Evolutionary conservation across 30 jellyfish, hydroid and myxozoan species (phyloP).

Genomic region (Aurelia aurita complex sp. Pacific): DNA sequence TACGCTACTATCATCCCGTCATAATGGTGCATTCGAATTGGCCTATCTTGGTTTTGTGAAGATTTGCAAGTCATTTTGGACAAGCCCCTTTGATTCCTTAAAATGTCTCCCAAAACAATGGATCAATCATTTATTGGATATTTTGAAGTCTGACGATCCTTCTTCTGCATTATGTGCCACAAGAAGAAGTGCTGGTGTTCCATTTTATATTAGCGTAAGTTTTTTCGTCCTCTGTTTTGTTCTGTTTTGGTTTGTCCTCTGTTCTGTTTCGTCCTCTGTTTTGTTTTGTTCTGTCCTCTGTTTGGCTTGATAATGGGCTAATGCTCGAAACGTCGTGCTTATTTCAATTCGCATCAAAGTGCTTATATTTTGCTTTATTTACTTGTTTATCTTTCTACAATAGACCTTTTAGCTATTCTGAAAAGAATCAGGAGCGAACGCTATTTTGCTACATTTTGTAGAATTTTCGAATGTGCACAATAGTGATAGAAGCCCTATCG

Average conservation of each 20-base stretch:
- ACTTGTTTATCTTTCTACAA: no score
- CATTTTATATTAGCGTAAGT: slow-evolving; percentile 79
- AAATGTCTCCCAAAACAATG: slow-evolving; percentile 55
- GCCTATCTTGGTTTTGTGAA: slow-evolving; percentile 89
- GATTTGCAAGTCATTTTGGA: slow-evolving; percentile 79
- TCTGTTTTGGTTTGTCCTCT: neutral
- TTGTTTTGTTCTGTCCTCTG: neutral
- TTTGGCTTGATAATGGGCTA: neutral
- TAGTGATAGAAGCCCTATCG: no score
- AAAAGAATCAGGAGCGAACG: no score
- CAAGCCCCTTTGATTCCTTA: slow-evolving; percentile 16
- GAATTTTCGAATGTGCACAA: no score
- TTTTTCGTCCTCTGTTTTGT: neutral
- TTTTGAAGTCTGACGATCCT: slow-evolving; percentile 28
- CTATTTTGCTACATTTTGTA: no score
- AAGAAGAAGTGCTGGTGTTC: slow-evolving; percentile 95
- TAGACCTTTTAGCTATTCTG: no score
- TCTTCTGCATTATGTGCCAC: slow-evolving; percentile 70
- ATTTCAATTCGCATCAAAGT: no score
- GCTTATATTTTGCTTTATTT: no score
- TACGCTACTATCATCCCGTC: slow-evolving; percentile 78
- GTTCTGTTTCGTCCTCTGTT: neutral
- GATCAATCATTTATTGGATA: slow-evolving; percentile 48
- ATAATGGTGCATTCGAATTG: slow-evolving; percentile 91
- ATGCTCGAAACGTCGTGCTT: no score